Base-by-base conservation (phyloP, 64 coral and sea anemone species). In the Hydrozoanthus tunicans region DNA sequence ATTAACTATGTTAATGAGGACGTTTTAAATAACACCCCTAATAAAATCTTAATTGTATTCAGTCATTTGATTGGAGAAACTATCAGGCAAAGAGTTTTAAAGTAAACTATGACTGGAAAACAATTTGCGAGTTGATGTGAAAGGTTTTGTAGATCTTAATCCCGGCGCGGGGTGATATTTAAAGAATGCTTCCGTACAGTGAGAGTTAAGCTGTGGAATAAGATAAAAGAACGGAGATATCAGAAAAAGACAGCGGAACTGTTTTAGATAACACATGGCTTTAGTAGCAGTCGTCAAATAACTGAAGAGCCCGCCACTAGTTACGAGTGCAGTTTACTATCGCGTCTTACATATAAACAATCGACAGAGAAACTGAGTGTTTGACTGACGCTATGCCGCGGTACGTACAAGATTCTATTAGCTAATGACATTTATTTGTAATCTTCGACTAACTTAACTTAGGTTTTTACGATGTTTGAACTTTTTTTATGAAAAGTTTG, bases 1-100 rank as follows among this genome's bases (percentile, higher is more conserved):
- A 88, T 88, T 88, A 88, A 73, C 68, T 88, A 88, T 88, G 84
- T 59, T 88, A 88, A 88, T 88, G 69, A 88, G 32, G 12, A 60
- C 74, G 32, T 56, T 60, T 23, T 88, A 86, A 72, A 72, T 4
- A 86, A 26, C 83, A 14, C 54, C 57, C 64, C 20, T 20, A 75
- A 88, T 88, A 74, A 88, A 74, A 59, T 88, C 84, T 75, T 74
- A 88, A 88, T 88, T 74, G 75, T 56, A 17, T 88, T 88, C 68
- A 13, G 54, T 24, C 23, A 26, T 88, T 88, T 74, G 84, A 88
- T 74, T 88, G 84, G 84, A 72, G 84, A 73, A 88, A 88, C 57
- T 73, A 73, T 88, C 25, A 26, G 58, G 24, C 53, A 88, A 17
- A 26, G 56, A 43, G 54, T 12, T 75, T 73, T 56, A 73, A 73